These are phyloP conservation scores for Acestrorhynchus altus DNA, from an alignment of 2,797 vertebrate genomes.

Conservation along the genomic window DNA sequence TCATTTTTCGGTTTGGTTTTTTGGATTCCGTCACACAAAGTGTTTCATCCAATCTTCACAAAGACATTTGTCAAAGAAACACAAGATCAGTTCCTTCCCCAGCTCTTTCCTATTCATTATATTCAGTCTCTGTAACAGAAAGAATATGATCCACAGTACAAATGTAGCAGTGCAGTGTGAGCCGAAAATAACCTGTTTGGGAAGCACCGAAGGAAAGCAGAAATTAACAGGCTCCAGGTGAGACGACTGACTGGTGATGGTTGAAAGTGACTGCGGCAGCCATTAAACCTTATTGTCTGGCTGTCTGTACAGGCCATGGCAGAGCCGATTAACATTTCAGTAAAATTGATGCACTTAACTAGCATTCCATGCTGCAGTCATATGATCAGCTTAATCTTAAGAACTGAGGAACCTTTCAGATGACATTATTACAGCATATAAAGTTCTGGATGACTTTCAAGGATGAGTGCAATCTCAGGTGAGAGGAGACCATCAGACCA, in stretches of 20 bases:
- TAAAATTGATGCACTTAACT: slow-evolving; percentile 30
- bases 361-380: neutral
- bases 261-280: slow-evolving; percentile 6
- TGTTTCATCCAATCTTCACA: neutral
- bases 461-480: neutral
- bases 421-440: neutral
- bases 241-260: neutral
- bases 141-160: neutral
- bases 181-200: slow-evolving; percentile 7
- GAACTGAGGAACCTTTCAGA: neutral
- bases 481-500: neutral
- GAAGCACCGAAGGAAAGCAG: neutral
- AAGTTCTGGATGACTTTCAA: slow-evolving; percentile 7
- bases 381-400: neutral
- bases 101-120: neutral
- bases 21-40: neutral
- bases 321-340: slow-evolving; percentile 20
- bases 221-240: slow-evolving; percentile 10
- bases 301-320: slow-evolving; percentile 1
- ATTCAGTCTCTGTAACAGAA: neutral
- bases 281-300: slow-evolving; percentile 31
- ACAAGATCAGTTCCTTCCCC: neutral
- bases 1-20: neutral
- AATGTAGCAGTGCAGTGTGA: neutral
- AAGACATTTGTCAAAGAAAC: neutral